These are phyloP conservation scores for Brachyistius frenatus DNA, from an alignment of 2,113 vertebrate genomes.

Conservation along the genomic window DNA sequence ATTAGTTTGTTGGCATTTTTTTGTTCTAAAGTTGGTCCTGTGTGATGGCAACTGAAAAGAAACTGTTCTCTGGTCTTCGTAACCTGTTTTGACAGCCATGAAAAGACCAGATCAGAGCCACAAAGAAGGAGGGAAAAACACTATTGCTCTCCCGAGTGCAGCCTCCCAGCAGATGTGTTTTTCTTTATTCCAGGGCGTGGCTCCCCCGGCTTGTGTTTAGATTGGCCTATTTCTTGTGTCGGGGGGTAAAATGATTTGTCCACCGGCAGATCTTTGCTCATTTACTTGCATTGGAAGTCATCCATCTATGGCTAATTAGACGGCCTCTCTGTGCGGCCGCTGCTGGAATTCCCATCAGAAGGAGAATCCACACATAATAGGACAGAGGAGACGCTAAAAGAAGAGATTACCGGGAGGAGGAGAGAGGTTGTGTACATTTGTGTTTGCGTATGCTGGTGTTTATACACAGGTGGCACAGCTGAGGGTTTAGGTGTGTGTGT, in stretches of 20 bases:
- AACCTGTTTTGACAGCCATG: constrained; percentile 51
- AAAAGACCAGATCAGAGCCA: constrained; percentile 36
- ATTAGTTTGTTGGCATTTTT: no score
- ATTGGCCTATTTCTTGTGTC: constrained; percentile 50
- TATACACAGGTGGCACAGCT: no score
- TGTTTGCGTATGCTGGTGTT: neutral
- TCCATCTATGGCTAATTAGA: constrained; percentile 75
- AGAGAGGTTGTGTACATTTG: neutral
- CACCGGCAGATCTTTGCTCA: constrained; percentile 60
- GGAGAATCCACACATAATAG: constrained; percentile 75
- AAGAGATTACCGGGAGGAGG: constrained; percentile 30
- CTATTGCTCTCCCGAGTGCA: constrained; percentile 18
- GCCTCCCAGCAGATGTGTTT: constrained; percentile 37
- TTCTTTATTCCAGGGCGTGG: neutral
- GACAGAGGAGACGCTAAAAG: constrained; percentile 53
- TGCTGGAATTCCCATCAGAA: constrained; percentile 67
- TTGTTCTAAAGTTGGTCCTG: no score
- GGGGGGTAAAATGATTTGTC: constrained; percentile 70
- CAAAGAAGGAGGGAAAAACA: constrained; percentile 16
- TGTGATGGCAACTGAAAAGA: constrained; percentile 4
- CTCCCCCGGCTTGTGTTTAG: constrained; percentile 6
- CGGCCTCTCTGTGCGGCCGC: constrained; percentile 47
- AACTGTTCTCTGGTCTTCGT: neutral
- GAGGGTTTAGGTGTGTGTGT: no score
- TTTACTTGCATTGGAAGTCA: constrained; percentile 65